Conservation (phyloP, 1,140 invertebrate species). For the Aphis gossypii region DNA sequence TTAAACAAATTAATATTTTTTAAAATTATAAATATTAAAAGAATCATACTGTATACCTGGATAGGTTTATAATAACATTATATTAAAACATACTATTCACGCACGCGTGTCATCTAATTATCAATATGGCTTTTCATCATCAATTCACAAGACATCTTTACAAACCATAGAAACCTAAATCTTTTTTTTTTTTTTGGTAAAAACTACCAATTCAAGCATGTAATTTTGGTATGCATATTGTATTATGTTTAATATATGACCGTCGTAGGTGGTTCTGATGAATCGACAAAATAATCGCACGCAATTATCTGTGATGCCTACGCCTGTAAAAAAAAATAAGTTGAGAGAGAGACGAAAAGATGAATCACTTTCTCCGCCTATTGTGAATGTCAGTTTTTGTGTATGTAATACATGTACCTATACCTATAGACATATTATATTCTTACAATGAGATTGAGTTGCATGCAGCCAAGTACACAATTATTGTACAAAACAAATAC, state of each 20-base stretch:
- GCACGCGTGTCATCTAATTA: not conserved
- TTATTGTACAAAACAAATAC: conserved; percentile 31
- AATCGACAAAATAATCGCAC: not conserved
- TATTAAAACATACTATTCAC: not conserved
- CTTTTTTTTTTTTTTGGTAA: not conserved
- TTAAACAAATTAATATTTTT: no score
- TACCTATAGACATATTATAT: not conserved
- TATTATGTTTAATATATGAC: not conserved
- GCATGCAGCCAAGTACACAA: not conserved
- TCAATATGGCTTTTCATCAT: not conserved
- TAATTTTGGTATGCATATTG: not conserved
- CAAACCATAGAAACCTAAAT: not conserved
- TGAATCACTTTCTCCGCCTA: conserved; percentile 37
- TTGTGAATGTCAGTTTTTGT: conserved; percentile 25
- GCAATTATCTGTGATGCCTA: conserved; percentile 1
- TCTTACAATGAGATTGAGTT: not conserved
- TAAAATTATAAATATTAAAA: no score
- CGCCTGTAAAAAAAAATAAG: not conserved
- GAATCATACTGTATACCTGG: no score
- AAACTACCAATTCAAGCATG: not conserved
- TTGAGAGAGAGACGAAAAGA: not conserved
- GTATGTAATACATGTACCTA: not conserved
- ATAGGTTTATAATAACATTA: not conserved
- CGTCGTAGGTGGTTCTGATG: not conserved
- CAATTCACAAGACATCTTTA: not conserved